Evolutionary conservation across 2,113 vertebrate genomes (phyloP).

Genomic region (Chlamydotis undulata): DNA sequence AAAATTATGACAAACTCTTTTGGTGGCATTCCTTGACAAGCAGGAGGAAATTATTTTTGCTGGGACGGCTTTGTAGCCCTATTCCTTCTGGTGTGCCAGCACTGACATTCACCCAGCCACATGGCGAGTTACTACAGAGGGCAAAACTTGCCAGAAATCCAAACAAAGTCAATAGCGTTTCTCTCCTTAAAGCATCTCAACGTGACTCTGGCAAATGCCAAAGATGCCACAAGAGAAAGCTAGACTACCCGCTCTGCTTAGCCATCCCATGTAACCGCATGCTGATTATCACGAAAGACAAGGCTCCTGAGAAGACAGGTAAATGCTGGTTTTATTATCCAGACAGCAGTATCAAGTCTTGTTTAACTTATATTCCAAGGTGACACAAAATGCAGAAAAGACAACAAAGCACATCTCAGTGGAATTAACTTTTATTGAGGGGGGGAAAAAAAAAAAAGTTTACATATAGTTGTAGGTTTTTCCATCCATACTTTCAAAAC

Average conservation of each 20-base stretch:
- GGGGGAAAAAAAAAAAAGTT: neutral
- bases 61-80: neutral
- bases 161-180: neutral
- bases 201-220: neutral
- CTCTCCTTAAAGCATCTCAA: neutral
- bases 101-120: neutral
- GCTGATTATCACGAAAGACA: neutral
- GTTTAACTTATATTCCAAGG: neutral
- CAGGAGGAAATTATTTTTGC: neutral
- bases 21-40: neutral
- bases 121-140: neutral
- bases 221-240: neutral
- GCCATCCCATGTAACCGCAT: fast-evolving
- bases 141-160: neutral
- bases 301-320: neutral
- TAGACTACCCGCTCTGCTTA: neutral
- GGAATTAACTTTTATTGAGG: slow-evolving; percentile 79
- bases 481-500: slow-evolving; percentile 34
- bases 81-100: neutral
- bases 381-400: neutral
- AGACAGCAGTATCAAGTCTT: neutral
- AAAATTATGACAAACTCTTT: neutral
- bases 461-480: slow-evolving; percentile 38
- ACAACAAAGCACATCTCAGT: slow-evolving; percentile 18
- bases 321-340: neutral